phyloP scores from a whole-genome alignment of 2,113 vertebrate species.

The Noturus placidus region DNA sequence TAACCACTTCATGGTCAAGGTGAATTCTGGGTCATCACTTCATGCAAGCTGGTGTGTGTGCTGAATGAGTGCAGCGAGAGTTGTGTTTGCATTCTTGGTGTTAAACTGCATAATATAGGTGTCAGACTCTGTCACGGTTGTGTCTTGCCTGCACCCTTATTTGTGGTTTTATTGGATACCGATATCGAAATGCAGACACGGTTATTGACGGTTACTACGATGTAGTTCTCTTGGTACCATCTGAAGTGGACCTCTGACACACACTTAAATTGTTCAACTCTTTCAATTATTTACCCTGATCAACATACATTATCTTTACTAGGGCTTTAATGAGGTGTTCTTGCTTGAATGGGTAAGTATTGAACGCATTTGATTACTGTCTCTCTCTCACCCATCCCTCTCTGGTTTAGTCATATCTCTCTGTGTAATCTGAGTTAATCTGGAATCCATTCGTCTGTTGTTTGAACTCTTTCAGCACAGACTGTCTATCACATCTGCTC shows the following conservation, averaged over 20 bases:
- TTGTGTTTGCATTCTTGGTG: not conserved
- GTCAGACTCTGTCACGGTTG: not conserved
- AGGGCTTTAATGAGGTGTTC: not conserved
- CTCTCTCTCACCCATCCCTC: not conserved
- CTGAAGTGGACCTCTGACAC: not conserved
- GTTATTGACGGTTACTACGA: not conserved
- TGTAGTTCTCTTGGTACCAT: not conserved
- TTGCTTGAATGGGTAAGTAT: not conserved
- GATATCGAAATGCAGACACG: not conserved
- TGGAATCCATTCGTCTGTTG: conserved; percentile 75
- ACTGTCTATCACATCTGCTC: conserved; percentile 77
- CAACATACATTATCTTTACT: not conserved
- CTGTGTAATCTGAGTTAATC: conserved; percentile 68
- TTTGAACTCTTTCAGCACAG: conserved; percentile 78
- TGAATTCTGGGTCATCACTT: not conserved
- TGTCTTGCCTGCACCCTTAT: not conserved
- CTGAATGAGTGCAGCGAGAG: not conserved
- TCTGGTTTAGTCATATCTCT: conserved; percentile 24
- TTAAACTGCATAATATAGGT: not conserved
- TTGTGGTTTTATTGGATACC: not conserved
- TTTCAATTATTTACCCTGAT: not conserved
- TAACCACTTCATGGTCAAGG: not conserved
- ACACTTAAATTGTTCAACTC: not conserved
- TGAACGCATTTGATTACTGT: not conserved
- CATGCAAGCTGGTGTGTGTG: not conserved